A percentile compares a stretch with the other conserved stretches of the same genome.
Evolutionary conservation across 35 echinoderm and acorn worm genomes (phyloP).

Genomic region (Ptychodera flava): DNA sequence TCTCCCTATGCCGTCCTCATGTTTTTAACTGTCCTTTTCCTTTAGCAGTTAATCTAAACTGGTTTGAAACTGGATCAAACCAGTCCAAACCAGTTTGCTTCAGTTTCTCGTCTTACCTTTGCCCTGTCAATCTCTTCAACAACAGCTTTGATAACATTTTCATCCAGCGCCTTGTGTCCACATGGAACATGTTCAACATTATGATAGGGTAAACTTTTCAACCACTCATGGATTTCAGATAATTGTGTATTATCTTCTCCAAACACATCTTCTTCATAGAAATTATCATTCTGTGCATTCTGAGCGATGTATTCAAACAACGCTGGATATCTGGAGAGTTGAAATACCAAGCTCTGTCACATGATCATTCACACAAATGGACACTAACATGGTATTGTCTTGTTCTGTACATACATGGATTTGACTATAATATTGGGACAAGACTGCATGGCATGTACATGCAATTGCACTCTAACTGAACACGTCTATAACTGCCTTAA

Average conservation of each 20-base stretch:
- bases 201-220: slow-evolving; percentile 33
- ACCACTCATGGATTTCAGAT: slow-evolving; percentile 74
- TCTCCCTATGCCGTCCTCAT: too few species aligned
- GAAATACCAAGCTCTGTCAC: neutral
- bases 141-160: slow-evolving; percentile 56
- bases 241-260: slow-evolving; percentile 23
- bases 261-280: slow-evolving; percentile 77
- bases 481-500: too few species aligned
- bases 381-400: too few species aligned
- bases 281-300: slow-evolving; percentile 30
- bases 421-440: neutral
- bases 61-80: too few species aligned
- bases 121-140: slow-evolving; percentile 55
- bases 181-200: slow-evolving; percentile 59
- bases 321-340: slow-evolving; percentile 65
- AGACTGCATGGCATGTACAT: too few species aligned
- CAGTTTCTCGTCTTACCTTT: too few species aligned
- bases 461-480: too few species aligned
- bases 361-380: too few species aligned
- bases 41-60: too few species aligned
- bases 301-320: slow-evolving; percentile 39
- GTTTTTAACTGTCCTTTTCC: too few species aligned
- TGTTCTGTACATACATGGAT: neutral
- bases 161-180: slow-evolving; percentile 53
- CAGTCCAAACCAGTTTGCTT: too few species aligned